Conservation (phyloP, 2,888 invertebrate species). For the Chloroclysta siterata region DNA sequence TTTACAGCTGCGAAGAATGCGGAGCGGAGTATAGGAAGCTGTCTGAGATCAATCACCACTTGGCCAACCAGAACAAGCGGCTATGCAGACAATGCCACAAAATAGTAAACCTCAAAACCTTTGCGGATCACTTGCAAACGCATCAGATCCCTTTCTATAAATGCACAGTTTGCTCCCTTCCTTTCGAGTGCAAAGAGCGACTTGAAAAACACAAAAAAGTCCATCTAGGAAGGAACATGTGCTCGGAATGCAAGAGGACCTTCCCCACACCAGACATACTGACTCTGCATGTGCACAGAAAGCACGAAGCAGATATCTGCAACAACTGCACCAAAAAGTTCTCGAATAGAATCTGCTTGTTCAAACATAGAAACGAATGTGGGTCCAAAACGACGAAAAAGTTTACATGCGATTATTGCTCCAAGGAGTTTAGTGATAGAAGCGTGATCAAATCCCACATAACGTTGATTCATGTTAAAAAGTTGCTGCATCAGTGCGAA, state of each 20-base stretch:
- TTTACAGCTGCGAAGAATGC: slow-evolving; percentile 54
- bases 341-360: slow-evolving; percentile 52
- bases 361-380: slow-evolving; percentile 46
- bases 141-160: slow-evolving; percentile 44
- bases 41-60: slow-evolving; percentile 51
- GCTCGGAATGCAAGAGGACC: slow-evolving; percentile 52
- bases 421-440: slow-evolving; percentile 48
- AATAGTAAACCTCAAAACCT: slow-evolving; percentile 43
- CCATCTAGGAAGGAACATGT: slow-evolving; percentile 42
- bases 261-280: slow-evolving; percentile 46
- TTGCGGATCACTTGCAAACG: slow-evolving; percentile 41
- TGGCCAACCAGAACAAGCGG: slow-evolving; percentile 48
- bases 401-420: slow-evolving; percentile 62
- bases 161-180: slow-evolving; percentile 51
- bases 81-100: slow-evolving; percentile 52
- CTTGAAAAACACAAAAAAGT: slow-evolving; percentile 41
- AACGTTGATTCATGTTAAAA: slow-evolving; percentile 45
- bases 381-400: slow-evolving; percentile 7
- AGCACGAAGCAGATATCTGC: slow-evolving; percentile 51
- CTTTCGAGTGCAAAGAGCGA: slow-evolving; percentile 41
- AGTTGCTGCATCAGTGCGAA: slow-evolving; percentile 51
- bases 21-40: slow-evolving; percentile 39
- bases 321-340: slow-evolving; percentile 51
- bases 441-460: slow-evolving; percentile 51
- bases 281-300: slow-evolving; percentile 45